Base-by-base conservation (phyloP, 1,140 invertebrate species). In the Agraylea sexmaculata region DNA sequence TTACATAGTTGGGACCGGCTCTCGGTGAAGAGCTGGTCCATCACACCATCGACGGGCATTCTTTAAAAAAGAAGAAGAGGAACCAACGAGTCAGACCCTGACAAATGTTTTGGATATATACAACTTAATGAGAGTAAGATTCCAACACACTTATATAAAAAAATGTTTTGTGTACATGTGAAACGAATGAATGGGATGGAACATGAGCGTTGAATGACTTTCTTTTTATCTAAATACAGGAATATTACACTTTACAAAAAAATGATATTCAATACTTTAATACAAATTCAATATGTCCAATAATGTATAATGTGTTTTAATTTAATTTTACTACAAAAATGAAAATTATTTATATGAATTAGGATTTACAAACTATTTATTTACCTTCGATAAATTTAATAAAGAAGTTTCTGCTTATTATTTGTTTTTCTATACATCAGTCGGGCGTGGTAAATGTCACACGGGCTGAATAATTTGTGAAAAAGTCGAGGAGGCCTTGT, bases 231-330 rank as follows among this genome's bases (percentile, higher is more conserved):
- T 46, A 50, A 44, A 36, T 49, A 49, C 40, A 49, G 36, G 39
- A 49, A 50, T 50, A 50, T 50, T 50, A 50, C 47, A 50, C 47
- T 50, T 50, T 50, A 50, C 47, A 50, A 50, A 50, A 40, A 45
- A 41, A 40, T 41, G 30, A 37, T 37, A 34, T 35, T 49, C 42
- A 42, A 35, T 37, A 43, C 27, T 28, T 29, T 17, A n/a, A n/a
- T 43, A n/a, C n/a, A n/a, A 43, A 43, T 43, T 36, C 41, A 43
- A 43, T 43, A 49, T 41, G 39, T 46, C 35, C 44, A 46, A 46
- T 46, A 46, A n/a, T 40, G 46, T 42, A 49, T 42, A 49, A 33
- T 31, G 43, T 45, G 43, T 43, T 45, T 49, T 49, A 49, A 25
- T 49, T 49, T 48, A 45, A 49, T 49, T 49, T 49, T 49, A 42